phyloP scores from a whole-genome alignment of 2,888 invertebrate genomes.

The Thyatira batis region DNA sequence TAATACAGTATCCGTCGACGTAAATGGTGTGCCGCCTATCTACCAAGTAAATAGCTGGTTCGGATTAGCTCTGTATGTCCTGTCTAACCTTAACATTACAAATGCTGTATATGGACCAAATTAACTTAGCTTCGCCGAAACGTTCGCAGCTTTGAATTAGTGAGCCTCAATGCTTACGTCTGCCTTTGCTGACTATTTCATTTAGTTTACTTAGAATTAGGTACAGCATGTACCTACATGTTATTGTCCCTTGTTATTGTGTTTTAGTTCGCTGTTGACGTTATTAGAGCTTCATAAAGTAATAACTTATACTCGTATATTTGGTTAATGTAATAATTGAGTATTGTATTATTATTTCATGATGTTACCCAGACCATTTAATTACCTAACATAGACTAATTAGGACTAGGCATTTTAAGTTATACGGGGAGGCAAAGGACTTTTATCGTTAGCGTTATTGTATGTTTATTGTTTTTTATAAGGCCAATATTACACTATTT shows the following conservation, averaged over 20 bases:
- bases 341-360: no score
- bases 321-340: no score
- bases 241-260: not conserved
- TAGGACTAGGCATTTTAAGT: no score
- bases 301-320: no score
- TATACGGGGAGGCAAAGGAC: no score
- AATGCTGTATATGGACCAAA: not conserved
- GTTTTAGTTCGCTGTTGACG: not conserved
- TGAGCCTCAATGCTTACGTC: not conserved
- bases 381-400: no score
- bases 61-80: not conserved
- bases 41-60: not conserved
- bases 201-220: not conserved
- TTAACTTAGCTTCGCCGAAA: not conserved
- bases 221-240: not conserved
- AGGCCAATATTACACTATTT: no score
- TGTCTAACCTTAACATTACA: not conserved
- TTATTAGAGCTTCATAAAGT: no score
- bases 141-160: not conserved
- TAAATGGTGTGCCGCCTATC: not conserved
- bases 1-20: not conserved
- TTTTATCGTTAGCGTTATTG: no score
- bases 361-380: no score
- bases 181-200: not conserved
- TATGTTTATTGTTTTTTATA: no score